Evolutionary conservation across 2,113 vertebrate species (phyloP).

Genomic region (Hemiprocne comata): DNA sequence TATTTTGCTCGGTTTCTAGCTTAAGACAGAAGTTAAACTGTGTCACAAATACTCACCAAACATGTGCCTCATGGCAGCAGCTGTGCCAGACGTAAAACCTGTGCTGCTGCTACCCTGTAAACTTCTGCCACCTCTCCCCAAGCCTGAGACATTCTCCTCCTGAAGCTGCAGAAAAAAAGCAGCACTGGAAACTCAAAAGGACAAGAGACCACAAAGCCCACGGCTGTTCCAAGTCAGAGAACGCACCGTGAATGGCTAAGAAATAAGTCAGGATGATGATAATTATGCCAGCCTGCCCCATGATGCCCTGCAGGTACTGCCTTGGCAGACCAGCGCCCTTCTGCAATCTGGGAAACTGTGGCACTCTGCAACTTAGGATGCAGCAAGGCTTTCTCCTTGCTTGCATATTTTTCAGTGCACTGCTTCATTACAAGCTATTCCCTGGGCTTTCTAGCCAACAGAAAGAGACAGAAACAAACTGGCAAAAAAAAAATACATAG

Average conservation of each 20-base stretch:
- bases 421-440: background rate
- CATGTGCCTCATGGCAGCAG: rapidly evolving
- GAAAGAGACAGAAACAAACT: background rate
- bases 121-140: background rate
- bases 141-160: background rate
- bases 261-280: background rate
- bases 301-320: background rate
- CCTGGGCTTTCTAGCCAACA: background rate
- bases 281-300: background rate
- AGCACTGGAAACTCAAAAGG: background rate
- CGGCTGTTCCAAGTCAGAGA: background rate
- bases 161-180: background rate
- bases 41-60: background rate
- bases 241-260: background rate
- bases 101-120: background rate
- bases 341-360: background rate
- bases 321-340: background rate
- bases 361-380: background rate
- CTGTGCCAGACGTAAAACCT: background rate
- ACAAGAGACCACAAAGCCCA: background rate
- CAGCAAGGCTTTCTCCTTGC: background rate
- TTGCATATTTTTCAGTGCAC: background rate
- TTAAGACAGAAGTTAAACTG: background rate
- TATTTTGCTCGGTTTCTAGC: background rate
- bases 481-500: rapidly evolving